These are phyloP conservation scores for Rhyacophila evoluta DNA, from an alignment of 2,888 invertebrate species.

Conservation along the genomic window DNA sequence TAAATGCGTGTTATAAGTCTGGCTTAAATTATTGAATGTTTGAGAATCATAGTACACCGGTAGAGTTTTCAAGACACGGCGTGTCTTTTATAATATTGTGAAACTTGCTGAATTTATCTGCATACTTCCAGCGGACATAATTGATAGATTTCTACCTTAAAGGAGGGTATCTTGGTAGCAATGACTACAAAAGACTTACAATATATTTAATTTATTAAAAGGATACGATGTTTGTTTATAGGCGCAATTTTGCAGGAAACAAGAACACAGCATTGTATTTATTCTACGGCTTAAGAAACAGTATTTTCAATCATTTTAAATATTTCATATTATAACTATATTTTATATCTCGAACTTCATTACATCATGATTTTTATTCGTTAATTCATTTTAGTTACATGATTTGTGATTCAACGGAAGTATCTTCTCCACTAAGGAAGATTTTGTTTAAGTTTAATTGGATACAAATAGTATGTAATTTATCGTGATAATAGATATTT, in stretches of 20 bases:
- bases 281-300: background rate
- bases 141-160: slow-evolving; percentile 50
- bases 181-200: slow-evolving; percentile 22
- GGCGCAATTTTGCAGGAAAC: background rate
- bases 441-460: too few relatives aligned
- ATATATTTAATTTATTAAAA: slow-evolving; percentile 22
- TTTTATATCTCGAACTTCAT: too few relatives aligned
- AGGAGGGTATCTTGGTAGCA: background rate
- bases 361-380: too few relatives aligned
- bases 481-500: too few relatives aligned
- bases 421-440: too few relatives aligned
- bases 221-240: background rate
- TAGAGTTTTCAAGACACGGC: slow-evolving; percentile 45
- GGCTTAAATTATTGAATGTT: too few relatives aligned
- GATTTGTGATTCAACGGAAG: too few relatives aligned
- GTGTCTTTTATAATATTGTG: slow-evolving; percentile 46
- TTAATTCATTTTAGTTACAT: too few relatives aligned
- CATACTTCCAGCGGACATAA: slow-evolving; percentile 50
- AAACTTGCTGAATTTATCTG: slow-evolving; percentile 53
- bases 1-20: too few relatives aligned
- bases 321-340: too few relatives aligned
- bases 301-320: background rate
- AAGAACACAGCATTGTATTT: background rate
- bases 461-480: too few relatives aligned
- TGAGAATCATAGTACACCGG: too few relatives aligned